phyloP scores from a whole-genome alignment of 2,113 vertebrate species.

The Lagopus leucura region DNA sequence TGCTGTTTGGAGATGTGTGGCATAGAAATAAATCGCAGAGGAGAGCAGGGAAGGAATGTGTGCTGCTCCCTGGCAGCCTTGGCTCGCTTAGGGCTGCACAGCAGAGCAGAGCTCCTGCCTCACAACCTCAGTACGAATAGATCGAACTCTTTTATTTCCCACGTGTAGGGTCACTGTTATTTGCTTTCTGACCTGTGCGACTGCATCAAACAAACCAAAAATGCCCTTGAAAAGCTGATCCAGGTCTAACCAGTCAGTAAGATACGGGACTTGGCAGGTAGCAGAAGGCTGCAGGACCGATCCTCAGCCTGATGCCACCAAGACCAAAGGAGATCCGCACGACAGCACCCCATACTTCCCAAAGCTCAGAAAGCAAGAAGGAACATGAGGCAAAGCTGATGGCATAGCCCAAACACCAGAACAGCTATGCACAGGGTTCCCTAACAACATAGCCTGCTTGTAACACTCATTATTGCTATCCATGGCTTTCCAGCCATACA shows the following conservation, averaged over 20 bases:
- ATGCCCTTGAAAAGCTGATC: slow-evolving; percentile 41
- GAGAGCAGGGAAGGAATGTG: not conserved
- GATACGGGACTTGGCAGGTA: not conserved
- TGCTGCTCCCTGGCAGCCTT: not conserved
- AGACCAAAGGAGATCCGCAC: not conserved
- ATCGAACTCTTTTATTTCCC: not conserved
- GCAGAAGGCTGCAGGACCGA: not conserved
- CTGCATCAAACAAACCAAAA: slow-evolving; percentile 1
- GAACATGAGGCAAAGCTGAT: not conserved
- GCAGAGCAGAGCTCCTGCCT: not conserved
- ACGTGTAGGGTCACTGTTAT: accelerated
- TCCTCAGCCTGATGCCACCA: not conserved
- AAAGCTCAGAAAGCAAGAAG: not conserved
- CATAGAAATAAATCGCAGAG: not conserved
- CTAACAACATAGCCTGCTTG: not conserved
- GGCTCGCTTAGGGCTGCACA: not conserved
- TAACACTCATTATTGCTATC: not conserved
- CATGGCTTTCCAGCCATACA: not conserved
- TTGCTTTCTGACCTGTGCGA: slow-evolving; percentile 34
- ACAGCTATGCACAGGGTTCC: not conserved
- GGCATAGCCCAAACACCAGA: not conserved
- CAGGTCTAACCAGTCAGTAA: not conserved
- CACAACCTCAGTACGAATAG: not conserved
- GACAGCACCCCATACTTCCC: not conserved
- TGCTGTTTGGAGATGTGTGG: slow-evolving; percentile 26